These are phyloP conservation scores for Papilio glaucus DNA, from an alignment of 1,140 invertebrate genomes.

Conservation along the genomic window DNA sequence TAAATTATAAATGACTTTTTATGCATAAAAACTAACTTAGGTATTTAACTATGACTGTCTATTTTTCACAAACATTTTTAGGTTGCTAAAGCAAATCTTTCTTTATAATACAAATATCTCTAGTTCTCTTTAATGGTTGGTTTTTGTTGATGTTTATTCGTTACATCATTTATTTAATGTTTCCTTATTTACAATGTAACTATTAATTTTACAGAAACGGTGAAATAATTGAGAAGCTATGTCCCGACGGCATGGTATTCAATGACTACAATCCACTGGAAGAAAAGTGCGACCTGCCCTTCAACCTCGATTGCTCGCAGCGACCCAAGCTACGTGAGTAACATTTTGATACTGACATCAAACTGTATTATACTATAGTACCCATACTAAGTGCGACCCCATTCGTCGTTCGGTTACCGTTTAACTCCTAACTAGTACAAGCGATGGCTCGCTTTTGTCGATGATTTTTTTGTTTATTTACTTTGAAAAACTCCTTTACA, in stretches of 20 bases:
- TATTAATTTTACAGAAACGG: slow-evolving; percentile 83
- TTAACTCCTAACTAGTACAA: background rate
- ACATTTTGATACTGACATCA: slow-evolving; percentile 15
- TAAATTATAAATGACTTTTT: no score
- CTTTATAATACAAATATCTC: no score
- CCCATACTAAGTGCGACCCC: slow-evolving; percentile 23
- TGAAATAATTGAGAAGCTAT: slow-evolving; percentile 89
- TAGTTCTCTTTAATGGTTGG: no score
- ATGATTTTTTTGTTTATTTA: no score
- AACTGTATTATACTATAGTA: slow-evolving; percentile 17
- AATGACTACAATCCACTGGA: slow-evolving; percentile 92
- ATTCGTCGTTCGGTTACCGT: slow-evolving; percentile 1
- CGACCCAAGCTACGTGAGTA: slow-evolving; percentile 91
- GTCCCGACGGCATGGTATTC: slow-evolving; percentile 96
- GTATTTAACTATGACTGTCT: no score
- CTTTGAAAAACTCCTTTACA: no score
- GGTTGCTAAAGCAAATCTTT: no score
- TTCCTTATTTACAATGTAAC: slow-evolving; percentile 6
- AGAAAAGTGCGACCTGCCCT: slow-evolving; percentile 94
- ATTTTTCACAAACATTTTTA: no score
- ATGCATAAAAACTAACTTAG: no score
- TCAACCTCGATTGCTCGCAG: slow-evolving; percentile 92
- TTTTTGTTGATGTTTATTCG: background rate
- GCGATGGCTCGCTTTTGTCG: background rate
- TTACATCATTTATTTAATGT: background rate